phyloP scores from a whole-genome alignment of 2,113 vertebrate genomes.

The Falcunculus frontatus region DNA sequence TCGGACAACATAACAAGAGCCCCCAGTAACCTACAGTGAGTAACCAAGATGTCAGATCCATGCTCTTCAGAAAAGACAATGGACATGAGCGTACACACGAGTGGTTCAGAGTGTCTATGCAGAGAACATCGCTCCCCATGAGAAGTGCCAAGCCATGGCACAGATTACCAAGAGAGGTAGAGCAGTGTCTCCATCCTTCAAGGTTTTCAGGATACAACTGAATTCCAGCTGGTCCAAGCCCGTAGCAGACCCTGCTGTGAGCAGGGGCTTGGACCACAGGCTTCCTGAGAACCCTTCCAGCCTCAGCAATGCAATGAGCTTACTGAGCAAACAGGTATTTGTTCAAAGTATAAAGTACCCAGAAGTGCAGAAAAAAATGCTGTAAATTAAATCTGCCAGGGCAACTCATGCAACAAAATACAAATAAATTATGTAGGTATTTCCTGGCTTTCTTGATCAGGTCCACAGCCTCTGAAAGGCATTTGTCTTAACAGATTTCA shows the following conservation, averaged over 20 bases:
- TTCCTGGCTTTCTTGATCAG: neutral
- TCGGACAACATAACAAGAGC: neutral
- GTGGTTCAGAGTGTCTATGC: neutral
- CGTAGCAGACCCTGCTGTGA: neutral
- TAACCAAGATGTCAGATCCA: neutral
- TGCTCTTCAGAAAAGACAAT: neutral
- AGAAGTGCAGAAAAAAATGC: neutral
- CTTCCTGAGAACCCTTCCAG: neutral
- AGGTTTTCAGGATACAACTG: neutral
- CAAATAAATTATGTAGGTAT: neutral
- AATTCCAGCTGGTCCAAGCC: neutral
- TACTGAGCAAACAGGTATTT: neutral
- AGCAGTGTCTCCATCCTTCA: rapidly evolving
- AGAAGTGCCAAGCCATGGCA: neutral
- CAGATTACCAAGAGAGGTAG: neutral
- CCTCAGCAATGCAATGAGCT: neutral
- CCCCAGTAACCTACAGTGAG: rapidly evolving
- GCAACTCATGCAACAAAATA: neutral
- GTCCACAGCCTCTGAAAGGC: neutral
- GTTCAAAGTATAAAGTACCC: neutral
- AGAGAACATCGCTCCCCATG: neutral
- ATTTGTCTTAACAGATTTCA: neutral
- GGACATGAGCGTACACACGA: neutral
- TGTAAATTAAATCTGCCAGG: neutral
- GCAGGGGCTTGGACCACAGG: neutral